Evolutionary conservation across 2,888 invertebrate genomes (phyloP).

Genomic region (Hypomecis atomaria): DNA sequence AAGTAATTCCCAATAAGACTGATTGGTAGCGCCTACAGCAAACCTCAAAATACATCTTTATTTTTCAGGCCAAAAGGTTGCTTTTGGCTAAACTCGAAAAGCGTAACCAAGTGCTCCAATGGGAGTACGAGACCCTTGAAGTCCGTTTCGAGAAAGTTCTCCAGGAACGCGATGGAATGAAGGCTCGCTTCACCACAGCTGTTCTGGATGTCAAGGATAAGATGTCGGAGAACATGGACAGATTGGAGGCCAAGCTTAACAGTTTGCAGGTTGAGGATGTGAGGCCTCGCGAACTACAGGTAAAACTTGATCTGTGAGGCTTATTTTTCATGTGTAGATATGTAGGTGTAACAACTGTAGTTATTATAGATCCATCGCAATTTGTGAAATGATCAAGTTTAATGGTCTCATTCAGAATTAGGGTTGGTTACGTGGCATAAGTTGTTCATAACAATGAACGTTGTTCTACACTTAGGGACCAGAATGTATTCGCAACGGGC

Average conservation of each 20-base stretch:
- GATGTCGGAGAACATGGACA: slow-evolving; percentile 91
- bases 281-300: slow-evolving; percentile 86
- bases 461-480: too few species aligned
- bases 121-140: slow-evolving; percentile 89
- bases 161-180: slow-evolving; percentile 91
- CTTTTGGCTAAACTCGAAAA: slow-evolving; percentile 77
- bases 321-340: too few species aligned
- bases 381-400: too few species aligned
- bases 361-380: too few species aligned
- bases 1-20: not conserved
- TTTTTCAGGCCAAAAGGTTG: slow-evolving; percentile 83
- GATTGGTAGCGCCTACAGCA: too few species aligned
- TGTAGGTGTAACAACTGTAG: too few species aligned
- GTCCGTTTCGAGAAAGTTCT: slow-evolving; percentile 91
- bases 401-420: too few species aligned
- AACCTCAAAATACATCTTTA: slow-evolving; percentile 43
- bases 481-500: too few species aligned
- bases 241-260: slow-evolving; percentile 91
- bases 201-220: slow-evolving; percentile 95
- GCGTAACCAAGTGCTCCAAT: slow-evolving; percentile 86
- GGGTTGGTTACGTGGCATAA: too few species aligned
- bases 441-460: too few species aligned
- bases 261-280: slow-evolving; percentile 87
- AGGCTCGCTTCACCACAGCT: slow-evolving; percentile 90
- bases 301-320: slow-evolving; percentile 43